Base-by-base conservation (phyloP, 2,888 invertebrate species). In the Himalopsyche kuldschensis region DNA sequence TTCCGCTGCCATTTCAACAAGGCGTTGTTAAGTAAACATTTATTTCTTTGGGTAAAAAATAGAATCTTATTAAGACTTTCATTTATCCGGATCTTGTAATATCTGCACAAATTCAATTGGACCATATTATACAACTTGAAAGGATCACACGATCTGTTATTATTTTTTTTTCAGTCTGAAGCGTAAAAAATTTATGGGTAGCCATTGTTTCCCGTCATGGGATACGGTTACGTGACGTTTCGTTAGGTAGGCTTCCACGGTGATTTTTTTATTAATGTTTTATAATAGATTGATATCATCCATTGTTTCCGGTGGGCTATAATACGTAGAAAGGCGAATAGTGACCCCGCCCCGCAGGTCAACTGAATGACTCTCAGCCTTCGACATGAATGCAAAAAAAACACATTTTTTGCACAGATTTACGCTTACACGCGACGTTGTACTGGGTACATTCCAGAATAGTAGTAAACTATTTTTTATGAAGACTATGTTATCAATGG, bases 261-360 rank as follows among this genome's bases (percentile, higher is more conserved):
- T 15, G 24, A 15, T 27, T 69, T 69, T 69, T 69, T 69, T 27
- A 69, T 69, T 30, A 69, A 69, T 69, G 69, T 69, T 27, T 69
- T 69, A 69, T 69, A 69, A 69, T 69, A 69, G 69, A 69, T 69
- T 69, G 69, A 69, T 69, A 69, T 69, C 69, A 69, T 69, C 69
- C 69, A 69, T 69, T 69, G 69, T 69, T 69, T 69, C 69, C 69
- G 69, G 27, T 69, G 69, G 27, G 69, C 69, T 69, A 27, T 41
- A 41, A 41, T 69, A 69, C 69, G 69, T 69, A 69, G 69, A 69
- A 69, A 69, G 69, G 69, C 69, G 30, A 69, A 69, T 27, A 69
- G 27, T 69, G 69, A 69, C 69, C 69, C 30, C 30, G 69, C 10
- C 6, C 20, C 24, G n/a, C 69, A 24, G 69, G 27, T 27, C 69